phyloP scores from a whole-genome alignment of 2,113 vertebrate species.

The Gopherus evgoodei region DNA sequence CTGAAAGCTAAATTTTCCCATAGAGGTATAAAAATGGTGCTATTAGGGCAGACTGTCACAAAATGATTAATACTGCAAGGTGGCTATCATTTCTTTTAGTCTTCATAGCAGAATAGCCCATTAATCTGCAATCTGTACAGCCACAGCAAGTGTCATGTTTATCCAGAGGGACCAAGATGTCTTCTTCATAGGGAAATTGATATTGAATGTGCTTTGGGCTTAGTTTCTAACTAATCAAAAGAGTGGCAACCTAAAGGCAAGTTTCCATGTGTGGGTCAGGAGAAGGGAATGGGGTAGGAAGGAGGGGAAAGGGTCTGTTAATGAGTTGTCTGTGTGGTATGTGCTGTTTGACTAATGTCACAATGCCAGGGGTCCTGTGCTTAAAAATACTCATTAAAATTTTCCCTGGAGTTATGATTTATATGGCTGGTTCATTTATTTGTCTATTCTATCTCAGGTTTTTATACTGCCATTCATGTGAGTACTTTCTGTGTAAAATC shows the following conservation, averaged over 20 bases:
- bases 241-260: neutral
- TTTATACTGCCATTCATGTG: neutral
- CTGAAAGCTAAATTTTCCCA: constrained; percentile 67
- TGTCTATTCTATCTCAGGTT: neutral
- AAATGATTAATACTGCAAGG: constrained; percentile 71
- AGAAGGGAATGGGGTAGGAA: neutral
- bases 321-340: constrained; percentile 6
- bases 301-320: neutral
- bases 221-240: constrained; percentile 39
- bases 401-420: constrained; percentile 46
- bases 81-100: constrained; percentile 62
- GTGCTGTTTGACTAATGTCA: constrained; percentile 28
- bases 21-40: constrained; percentile 60
- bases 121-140: constrained; percentile 73
- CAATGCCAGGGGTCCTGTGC: constrained; percentile 35
- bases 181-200: constrained; percentile 56
- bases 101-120: constrained; percentile 47
- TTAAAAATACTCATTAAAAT: constrained; percentile 55
- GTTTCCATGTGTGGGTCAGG: neutral
- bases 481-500: neutral
- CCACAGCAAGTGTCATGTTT: constrained; percentile 62
- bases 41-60: constrained; percentile 68
- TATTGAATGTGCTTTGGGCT: constrained; percentile 6
- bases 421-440: constrained; percentile 26
- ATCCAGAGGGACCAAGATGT: constrained; percentile 20